These are phyloP conservation scores for Hipposideros larvatus DNA, from an alignment of 2,797 vertebrate species.

Conservation along the genomic window DNA sequence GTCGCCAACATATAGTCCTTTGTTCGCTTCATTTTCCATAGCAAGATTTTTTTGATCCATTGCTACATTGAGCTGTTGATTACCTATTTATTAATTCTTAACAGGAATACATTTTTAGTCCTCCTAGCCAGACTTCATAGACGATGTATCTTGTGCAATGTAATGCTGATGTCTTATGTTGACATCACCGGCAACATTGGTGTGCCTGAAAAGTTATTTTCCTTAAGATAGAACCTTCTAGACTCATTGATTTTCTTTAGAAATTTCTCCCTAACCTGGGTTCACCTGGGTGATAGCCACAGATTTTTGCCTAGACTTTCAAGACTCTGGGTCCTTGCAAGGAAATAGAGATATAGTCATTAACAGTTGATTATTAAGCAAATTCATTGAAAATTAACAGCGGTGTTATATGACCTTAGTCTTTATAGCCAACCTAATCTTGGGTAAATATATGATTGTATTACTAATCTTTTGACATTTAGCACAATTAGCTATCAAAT, in stretches of 20 bases:
- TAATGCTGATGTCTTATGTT: constrained; percentile 31
- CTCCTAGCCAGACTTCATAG: not conserved
- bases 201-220: constrained; percentile 36
- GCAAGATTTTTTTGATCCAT: constrained; percentile 2
- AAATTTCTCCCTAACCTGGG: constrained; percentile 41
- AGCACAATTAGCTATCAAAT: constrained; percentile 57
- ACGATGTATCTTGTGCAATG: not conserved
- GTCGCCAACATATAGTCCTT: not conserved
- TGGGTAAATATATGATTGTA: constrained; percentile 71
- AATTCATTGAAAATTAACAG: constrained; percentile 78
- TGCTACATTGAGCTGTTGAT: not conserved
- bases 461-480: constrained; percentile 74
- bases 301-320: constrained; percentile 57
- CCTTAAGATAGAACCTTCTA: constrained; percentile 37
- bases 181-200: not conserved
- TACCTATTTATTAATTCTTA: constrained; percentile 14
- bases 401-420: constrained; percentile 73
- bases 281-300: not conserved
- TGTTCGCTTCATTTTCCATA: constrained; percentile 13
- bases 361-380: constrained; percentile 77
- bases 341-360: constrained; percentile 50
- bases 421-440: constrained; percentile 72
- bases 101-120: not conserved
- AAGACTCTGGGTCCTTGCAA: constrained; percentile 41
- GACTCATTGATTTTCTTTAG: constrained; percentile 14